Percentiles rank a stretch among this genome's conserved stretches.
phyloP scores from a whole-genome alignment of 2,113 vertebrate genomes.

The Genyomyrus donnyi region DNA sequence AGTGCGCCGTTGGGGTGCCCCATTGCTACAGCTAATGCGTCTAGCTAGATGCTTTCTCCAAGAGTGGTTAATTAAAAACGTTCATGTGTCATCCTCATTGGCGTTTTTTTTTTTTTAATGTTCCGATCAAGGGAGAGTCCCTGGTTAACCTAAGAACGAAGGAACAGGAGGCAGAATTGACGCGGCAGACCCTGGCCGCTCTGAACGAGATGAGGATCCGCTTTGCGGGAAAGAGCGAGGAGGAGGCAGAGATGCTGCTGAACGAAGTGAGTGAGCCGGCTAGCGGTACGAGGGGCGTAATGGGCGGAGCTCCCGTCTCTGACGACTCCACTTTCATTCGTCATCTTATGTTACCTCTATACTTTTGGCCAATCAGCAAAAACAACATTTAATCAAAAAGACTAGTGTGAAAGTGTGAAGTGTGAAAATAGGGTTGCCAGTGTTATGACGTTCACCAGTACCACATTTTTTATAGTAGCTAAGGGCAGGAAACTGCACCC shows the following conservation, averaged over 20 bases:
- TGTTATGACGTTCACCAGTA: not conserved
- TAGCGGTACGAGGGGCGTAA: not conserved
- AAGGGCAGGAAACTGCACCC: not conserved
- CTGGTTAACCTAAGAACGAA: slow-evolving; percentile 75
- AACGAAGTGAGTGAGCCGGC: slow-evolving; percentile 74
- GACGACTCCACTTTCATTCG: not conserved
- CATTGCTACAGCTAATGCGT: slow-evolving; percentile 17
- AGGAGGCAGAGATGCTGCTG: slow-evolving; percentile 82
- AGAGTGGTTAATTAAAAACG: not conserved
- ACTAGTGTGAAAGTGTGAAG: not conserved
- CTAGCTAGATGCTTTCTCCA: not conserved
- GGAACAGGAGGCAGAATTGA: slow-evolving; percentile 81
- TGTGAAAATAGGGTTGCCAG: not conserved
- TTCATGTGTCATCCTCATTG: slow-evolving; percentile 23
- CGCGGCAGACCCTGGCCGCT: slow-evolving; percentile 75
- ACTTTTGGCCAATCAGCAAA: not conserved
- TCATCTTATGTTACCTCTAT: not conserved
- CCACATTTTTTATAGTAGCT: not conserved
- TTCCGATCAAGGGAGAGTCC: slow-evolving; percentile 68
- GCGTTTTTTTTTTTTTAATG: slow-evolving; percentile 40
- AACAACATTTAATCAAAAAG: not conserved
- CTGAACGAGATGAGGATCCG: slow-evolving; percentile 87
- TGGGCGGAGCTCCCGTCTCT: not conserved
- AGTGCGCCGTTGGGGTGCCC: not conserved
- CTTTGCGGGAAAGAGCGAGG: slow-evolving; percentile 87